Percentiles rank a stretch among this genome's conserved stretches.
These are phyloP conservation scores for Andrena fulva DNA, from an alignment of 2,888 invertebrate genomes.

Conservation along the genomic window DNA sequence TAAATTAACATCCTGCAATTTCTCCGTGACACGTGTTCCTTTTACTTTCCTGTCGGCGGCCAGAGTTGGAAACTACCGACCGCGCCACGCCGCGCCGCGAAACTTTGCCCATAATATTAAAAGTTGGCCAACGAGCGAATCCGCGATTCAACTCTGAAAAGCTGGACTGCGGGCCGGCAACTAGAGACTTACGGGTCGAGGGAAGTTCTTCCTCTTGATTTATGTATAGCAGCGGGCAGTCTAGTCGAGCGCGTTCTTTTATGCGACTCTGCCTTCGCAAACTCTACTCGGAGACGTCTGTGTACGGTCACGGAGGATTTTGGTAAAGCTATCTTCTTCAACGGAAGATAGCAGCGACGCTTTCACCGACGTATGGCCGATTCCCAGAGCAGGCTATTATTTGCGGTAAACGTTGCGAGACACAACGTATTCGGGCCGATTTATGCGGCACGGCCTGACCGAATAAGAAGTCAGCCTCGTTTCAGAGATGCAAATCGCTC, in stretches of 20 bases:
- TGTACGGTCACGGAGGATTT: background rate
- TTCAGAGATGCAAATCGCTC: constrained; percentile 47
- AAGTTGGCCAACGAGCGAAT: constrained; percentile 20
- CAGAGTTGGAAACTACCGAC: background rate
- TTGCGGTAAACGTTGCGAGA: constrained; percentile 39
- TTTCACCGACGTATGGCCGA: constrained; percentile 20
- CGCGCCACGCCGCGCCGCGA: background rate
- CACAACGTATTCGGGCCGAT: constrained; percentile 13
- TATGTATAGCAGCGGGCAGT: background rate
- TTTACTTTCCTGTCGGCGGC: background rate
- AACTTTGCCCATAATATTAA: constrained; percentile 28
- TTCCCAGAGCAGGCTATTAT: constrained; percentile 5
- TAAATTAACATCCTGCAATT: constrained; percentile 20
- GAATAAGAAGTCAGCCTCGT: constrained; percentile 41
- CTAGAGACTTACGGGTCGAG: background rate
- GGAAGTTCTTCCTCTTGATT: constrained; percentile 15
- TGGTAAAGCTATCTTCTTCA: background rate
- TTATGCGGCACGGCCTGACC: constrained; percentile 21
- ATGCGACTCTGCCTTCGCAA: background rate
- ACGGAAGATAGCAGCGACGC: background rate
- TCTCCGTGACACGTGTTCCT: constrained; percentile 10
- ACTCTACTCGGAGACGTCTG: background rate
- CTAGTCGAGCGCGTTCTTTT: background rate
- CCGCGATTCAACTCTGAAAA: background rate
- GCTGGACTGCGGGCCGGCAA: background rate